Conservation (phyloP, 1,140 invertebrate genomes). For the Dysdera silvatica region DNA sequence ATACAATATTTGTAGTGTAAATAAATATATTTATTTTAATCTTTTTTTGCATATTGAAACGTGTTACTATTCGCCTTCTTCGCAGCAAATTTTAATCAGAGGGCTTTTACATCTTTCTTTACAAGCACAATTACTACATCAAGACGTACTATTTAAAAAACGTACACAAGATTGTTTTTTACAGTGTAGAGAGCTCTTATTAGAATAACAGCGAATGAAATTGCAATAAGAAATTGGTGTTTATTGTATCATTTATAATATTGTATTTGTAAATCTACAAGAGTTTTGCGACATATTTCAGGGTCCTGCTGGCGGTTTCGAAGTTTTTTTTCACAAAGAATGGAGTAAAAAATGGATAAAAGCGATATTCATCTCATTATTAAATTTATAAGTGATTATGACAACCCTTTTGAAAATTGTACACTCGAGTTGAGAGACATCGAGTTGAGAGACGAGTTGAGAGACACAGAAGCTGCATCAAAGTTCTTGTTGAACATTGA, state of each 20-base stretch:
- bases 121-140: not conserved
- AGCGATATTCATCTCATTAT: not conserved
- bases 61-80: not conserved
- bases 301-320: not conserved
- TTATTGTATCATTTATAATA: not conserved
- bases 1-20: not conserved
- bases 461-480: not conserved
- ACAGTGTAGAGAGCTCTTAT: no score
- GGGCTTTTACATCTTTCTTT: not conserved
- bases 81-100: not conserved
- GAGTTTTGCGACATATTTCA: not conserved
- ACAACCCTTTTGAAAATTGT: not conserved
- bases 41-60: no score
- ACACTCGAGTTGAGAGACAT: no score
- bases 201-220: no score
- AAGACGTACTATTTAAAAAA: not conserved
- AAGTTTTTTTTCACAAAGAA: no score
- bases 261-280: not conserved
- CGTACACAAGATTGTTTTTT: no score
- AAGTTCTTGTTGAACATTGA: no score
- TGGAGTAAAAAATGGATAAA: no score
- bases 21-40: not conserved
- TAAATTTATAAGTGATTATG: not conserved
- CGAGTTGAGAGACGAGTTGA: no score
- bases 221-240: no score